Percentiles rank a stretch among this genome's conserved stretches.
Evolutionary conservation across 2,888 invertebrate species (phyloP).

Genomic region (Arge pagana): DNA sequence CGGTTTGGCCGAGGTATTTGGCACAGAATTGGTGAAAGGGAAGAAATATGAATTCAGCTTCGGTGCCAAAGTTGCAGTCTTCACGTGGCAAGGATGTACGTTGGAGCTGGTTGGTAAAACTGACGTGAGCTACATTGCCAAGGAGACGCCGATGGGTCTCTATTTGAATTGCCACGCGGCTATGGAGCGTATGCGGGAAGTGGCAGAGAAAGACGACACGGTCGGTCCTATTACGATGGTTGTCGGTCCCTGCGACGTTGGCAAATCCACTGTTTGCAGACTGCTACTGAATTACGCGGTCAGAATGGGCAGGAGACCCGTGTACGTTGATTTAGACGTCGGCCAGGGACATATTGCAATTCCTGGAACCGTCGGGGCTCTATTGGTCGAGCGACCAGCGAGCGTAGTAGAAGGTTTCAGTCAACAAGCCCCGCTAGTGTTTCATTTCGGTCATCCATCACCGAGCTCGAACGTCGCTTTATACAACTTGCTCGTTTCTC

Average conservation of each 20-base stretch:
- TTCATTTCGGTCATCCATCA: slow-evolving; percentile 87
- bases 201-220: slow-evolving; percentile 75
- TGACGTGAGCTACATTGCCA: slow-evolving; percentile 92
- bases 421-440: slow-evolving; percentile 89
- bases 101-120: slow-evolving; percentile 85
- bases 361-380: slow-evolving; percentile 89
- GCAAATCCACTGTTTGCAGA: slow-evolving; percentile 89
- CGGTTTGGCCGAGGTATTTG: slow-evolving; percentile 95
- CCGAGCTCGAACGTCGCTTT: slow-evolving; percentile 79
- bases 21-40: slow-evolving; percentile 91
- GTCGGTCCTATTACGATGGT: slow-evolving; percentile 87
- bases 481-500: slow-evolving; percentile 81
- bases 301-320: slow-evolving; percentile 82
- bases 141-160: slow-evolving; percentile 95
- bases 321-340: slow-evolving; percentile 94
- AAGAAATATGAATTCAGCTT: slow-evolving; percentile 88
- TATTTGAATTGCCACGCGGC: slow-evolving; percentile 96
- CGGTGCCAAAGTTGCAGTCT: slow-evolving; percentile 94
- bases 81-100: slow-evolving; percentile 93
- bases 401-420: slow-evolving; percentile 95
- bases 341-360: slow-evolving; percentile 93
- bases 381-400: slow-evolving; percentile 90
- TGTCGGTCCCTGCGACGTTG: slow-evolving; percentile 94
- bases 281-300: slow-evolving; percentile 95
- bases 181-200: slow-evolving; percentile 84